These are phyloP conservation scores for Ahaetulla prasina DNA, from an alignment of 2,113 vertebrate species.

Conservation along the genomic window DNA sequence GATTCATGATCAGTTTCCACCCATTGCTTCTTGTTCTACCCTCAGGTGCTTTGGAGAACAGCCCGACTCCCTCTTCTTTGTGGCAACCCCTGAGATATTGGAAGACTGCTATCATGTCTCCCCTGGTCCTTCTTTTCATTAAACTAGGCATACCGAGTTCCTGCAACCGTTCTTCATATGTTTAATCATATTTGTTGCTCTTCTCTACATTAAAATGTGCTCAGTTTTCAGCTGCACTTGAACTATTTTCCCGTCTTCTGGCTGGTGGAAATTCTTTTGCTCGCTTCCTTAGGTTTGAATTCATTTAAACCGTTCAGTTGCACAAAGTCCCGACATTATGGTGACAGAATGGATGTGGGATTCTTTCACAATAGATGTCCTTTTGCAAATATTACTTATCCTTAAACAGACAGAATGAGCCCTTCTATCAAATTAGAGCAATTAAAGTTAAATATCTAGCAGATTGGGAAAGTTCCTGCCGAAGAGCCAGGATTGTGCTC, in stretches of 20 bases:
- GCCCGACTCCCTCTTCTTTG: too few species aligned
- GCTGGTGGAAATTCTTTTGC: neutral
- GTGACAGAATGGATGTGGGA: neutral
- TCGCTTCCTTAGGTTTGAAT: neutral
- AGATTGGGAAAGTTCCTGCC: neutral
- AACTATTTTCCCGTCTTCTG: neutral
- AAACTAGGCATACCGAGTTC: neutral
- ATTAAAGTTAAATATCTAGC: neutral
- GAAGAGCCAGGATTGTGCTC: neutral
- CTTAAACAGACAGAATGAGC: neutral
- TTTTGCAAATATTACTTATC: slow-evolving; percentile 6
- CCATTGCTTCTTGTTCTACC: too few species aligned
- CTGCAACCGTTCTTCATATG: neutral
- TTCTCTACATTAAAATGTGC: neutral
- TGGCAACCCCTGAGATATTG: too few species aligned
- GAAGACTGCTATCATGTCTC: too few species aligned
- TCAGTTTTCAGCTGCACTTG: neutral
- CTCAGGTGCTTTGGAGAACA: too few species aligned
- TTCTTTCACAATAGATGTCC: neutral
- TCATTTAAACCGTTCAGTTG: neutral
- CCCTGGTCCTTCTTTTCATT: too few species aligned
- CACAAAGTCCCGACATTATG: neutral
- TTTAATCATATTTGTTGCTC: neutral
- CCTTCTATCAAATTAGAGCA: neutral
- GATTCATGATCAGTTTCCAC: too few species aligned